Evolutionary conservation across 2,888 invertebrate genomes (phyloP), one percentile per base, ranked within the genome.

Genomic region (Catocala nupta): DNA sequence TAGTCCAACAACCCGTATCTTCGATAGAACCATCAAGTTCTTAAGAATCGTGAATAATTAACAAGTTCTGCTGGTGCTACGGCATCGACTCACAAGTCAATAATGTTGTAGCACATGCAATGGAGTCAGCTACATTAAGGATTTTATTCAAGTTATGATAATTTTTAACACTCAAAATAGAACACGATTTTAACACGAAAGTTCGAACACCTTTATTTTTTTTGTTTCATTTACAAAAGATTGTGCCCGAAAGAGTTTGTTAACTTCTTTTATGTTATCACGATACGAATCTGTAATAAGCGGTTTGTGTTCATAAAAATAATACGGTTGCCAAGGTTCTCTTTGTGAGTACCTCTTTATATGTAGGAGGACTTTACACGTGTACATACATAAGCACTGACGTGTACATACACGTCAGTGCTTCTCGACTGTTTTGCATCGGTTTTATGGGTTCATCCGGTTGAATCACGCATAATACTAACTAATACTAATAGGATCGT

Each of bases 161-260:
- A 39, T 39, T 39, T 39, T 39, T 6, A 39, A 39, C 8, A 39
- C 36, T 39, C 36, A 39, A 39, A 39, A 39, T 39, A 39, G 36
- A 9, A 39, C 36, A 39, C 36, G 25, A 43, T 36, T 34, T 13
- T n/a, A 56, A 53, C 13, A 52, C 49, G 34, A 62, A 5, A 53
- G 75, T 70, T 74, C 63, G 74, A 70, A 63, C 44, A 62, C 73
- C 63, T 36, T 16, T n/a, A n/a, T n/a, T 6, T 44, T 62, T 68
- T 49, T 47, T 25, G 11, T 53, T 16, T 58, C 33, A 55, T 42
- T 48, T 39, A 5, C 9, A 50, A 57, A 43, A 54, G 10, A 65
- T 54, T 70, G 16, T 44, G 12, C 42, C 11, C 12, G 39, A 63
- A 68, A 52, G 47, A 65, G 61, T 59, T 78, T 72, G 67, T 75